phyloP scores from a whole-genome alignment of 1,140 invertebrate genomes.

The Arion vulgaris region DNA sequence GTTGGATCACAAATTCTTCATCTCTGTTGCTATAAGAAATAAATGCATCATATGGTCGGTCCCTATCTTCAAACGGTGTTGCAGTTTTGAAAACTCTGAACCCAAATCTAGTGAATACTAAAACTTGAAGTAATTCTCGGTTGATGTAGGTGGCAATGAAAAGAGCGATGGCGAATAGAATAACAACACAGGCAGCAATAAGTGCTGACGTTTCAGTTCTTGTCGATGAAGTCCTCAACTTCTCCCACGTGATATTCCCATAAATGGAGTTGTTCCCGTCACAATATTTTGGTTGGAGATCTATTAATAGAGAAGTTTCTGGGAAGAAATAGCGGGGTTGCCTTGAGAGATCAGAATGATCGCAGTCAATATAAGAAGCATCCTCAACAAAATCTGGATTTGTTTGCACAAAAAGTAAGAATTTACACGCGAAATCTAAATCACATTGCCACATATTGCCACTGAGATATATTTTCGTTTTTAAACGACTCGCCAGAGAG shows the following conservation, averaged over 20 bases:
- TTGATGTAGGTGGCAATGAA: slow-evolving; percentile 44
- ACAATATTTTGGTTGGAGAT: slow-evolving; percentile 29
- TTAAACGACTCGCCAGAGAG: not conserved
- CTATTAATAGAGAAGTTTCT: not conserved
- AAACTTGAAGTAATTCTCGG: slow-evolving; percentile 51
- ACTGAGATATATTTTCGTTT: slow-evolving; percentile 34
- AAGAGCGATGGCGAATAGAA: slow-evolving; percentile 19
- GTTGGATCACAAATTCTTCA: slow-evolving; percentile 53
- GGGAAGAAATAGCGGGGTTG: too few species aligned
- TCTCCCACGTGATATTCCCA: slow-evolving; percentile 24
- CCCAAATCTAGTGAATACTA: slow-evolving; percentile 51
- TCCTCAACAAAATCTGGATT: slow-evolving; percentile 41
- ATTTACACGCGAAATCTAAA: slow-evolving; percentile 40
- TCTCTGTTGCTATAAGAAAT: slow-evolving; percentile 59
- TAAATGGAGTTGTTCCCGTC: slow-evolving; percentile 27
- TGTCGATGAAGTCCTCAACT: not conserved
- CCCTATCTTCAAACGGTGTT: slow-evolving; percentile 31
- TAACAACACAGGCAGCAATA: slow-evolving; percentile 37
- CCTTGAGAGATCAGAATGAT: not conserved
- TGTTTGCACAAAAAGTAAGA: slow-evolving; percentile 38
- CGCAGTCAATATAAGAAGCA: slow-evolving; percentile 41
- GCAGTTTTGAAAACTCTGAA: slow-evolving; percentile 42
- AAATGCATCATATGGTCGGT: slow-evolving; percentile 58
- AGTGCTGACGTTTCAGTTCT: slow-evolving; percentile 35
- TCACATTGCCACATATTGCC: slow-evolving; percentile 57